Evolutionary conservation across 2,888 invertebrate genomes (phyloP), one percentile per base, ranked within the genome.

Genomic region (Leptinotarsa peninsularis): DNA sequence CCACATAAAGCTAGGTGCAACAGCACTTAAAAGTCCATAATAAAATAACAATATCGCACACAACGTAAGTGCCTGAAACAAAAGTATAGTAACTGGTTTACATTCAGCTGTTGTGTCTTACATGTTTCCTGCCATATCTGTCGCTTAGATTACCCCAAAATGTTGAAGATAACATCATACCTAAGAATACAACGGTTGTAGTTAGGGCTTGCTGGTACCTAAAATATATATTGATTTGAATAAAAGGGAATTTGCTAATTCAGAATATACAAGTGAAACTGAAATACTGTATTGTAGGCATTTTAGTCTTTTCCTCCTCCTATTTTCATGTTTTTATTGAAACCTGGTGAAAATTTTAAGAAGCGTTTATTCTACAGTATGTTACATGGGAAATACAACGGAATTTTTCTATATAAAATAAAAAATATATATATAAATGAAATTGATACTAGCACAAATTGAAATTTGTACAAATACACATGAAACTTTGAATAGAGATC

Each of bases 131-230:
- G 56, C 98, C 97, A 89, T 96, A 97, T 86, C 95, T 92, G 88
- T 98, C 98, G 89, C 97, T 97, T 72, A 98, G 90, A 85, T 96
- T 96, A 21, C 96, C 97, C 98, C 98, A 98, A 89, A 98, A 95
- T 78, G 97, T 95, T 1, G 97, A 96, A 83, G 97, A 97, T 50
- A 97, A 89, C 98, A 98, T 98, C 98, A 98, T 98, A 73, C 98
- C 98, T 83, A 96, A 90, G 87, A 98, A 98, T 2, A 98, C 98
- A 76, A 97, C 94, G 76, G 97, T 98, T 69, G 98, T 98, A 15
- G 97, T 95, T 49, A 97, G 89, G 23, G 98, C 98, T 90, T 98
- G 96, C 85, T 97, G 95, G 88, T 96, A 96, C 86, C 95, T 93
- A 52, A n/a, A 52, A 52, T 52, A 52, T 52, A 17, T 52, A 17